These are phyloP conservation scores for Anguilla japonica DNA, from an alignment of 2,113 vertebrate genomes.

Conservation along the genomic window DNA sequence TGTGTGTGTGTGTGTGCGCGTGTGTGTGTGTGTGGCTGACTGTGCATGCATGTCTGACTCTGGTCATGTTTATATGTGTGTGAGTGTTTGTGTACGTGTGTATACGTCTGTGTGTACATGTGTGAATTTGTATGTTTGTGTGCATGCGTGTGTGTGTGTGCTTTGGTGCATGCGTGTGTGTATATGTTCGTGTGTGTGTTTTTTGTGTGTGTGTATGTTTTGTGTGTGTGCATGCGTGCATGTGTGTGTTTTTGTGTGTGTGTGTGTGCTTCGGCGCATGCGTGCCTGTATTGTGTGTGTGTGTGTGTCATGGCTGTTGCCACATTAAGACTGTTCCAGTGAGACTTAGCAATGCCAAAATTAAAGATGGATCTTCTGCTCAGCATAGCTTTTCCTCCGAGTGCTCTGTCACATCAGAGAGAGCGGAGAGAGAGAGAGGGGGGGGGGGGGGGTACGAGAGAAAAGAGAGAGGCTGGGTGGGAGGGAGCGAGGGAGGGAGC, in stretches of 20 bases:
- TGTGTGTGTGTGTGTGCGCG: background rate
- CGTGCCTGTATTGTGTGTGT: background rate
- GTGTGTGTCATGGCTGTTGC: no score
- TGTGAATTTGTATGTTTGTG: background rate
- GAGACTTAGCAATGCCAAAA: background rate
- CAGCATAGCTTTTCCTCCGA: background rate
- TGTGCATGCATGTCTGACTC: background rate
- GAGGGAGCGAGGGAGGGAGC: background rate
- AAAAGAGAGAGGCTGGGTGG: background rate
- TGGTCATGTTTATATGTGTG: background rate
- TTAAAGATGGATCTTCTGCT: background rate
- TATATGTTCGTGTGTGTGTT: no score
- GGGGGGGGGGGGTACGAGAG: background rate
- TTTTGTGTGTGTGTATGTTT: background rate
- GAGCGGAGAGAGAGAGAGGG: background rate
- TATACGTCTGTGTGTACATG: background rate
- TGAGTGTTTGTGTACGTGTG: no score
- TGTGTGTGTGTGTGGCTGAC: background rate
- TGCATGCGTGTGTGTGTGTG: no score
- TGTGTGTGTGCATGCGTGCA: background rate
- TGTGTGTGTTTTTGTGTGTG: background rate
- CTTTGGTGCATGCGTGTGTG: no score
- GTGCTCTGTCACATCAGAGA: background rate
- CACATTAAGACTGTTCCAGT: background rate
- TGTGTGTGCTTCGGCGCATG: background rate